phyloP scores from a whole-genome alignment of 2,888 invertebrate genomes.

The Opisthograptis luteolata region DNA sequence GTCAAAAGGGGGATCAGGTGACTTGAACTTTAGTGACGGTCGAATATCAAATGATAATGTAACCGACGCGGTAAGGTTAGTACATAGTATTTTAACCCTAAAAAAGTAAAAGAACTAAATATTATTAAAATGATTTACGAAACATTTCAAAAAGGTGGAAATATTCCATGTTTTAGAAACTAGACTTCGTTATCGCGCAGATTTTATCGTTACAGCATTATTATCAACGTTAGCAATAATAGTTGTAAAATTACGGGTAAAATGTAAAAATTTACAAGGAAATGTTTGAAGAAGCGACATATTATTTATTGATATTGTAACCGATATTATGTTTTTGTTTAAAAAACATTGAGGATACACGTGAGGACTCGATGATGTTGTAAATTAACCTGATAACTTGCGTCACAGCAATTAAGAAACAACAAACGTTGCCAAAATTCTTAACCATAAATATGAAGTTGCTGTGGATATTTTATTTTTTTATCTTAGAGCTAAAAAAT shows the following conservation, averaged over 20 bases:
- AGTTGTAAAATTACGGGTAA: too few species aligned
- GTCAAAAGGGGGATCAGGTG: slow-evolving; percentile 48
- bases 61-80: slow-evolving; percentile 16
- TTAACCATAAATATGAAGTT: background rate
- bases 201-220: background rate
- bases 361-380: slow-evolving; percentile 5
- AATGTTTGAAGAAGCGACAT: slow-evolving; percentile 4
- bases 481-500: too few species aligned
- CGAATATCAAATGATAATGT: slow-evolving; percentile 18
- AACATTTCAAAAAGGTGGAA: too few species aligned
- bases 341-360: slow-evolving; percentile 1
- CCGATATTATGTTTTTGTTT: background rate
- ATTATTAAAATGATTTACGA: background rate
- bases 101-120: background rate
- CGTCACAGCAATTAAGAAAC: slow-evolving; percentile 26
- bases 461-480: background rate
- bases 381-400: slow-evolving; percentile 23
- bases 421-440: slow-evolving; percentile 18
- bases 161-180: background rate
- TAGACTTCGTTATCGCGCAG: background rate
- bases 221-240: too few species aligned
- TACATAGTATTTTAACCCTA: too few species aligned
- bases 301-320: slow-evolving; percentile 2
- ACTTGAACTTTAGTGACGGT: slow-evolving; percentile 16
- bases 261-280: background rate